A percentile compares a stretch with the other conserved stretches of the same genome.
Evolutionary conservation across 2,113 vertebrate genomes (phyloP).

Genomic region (Bubo blakistoni): DNA sequence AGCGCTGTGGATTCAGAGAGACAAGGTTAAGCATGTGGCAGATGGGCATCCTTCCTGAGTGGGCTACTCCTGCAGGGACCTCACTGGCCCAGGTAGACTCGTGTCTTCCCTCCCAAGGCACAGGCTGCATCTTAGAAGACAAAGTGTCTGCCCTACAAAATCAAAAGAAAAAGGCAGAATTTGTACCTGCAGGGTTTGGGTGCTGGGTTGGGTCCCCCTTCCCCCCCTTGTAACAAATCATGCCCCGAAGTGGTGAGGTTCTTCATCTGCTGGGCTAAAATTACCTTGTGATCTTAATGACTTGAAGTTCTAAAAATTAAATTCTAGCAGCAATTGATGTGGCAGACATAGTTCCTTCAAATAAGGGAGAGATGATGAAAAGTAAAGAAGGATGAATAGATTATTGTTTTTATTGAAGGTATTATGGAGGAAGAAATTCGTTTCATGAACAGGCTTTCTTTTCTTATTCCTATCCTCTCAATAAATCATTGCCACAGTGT

Average conservation of each 20-base stretch:
- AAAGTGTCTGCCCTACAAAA: background rate
- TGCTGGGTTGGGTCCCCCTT: background rate
- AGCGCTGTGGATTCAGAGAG: background rate
- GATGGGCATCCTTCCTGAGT: background rate
- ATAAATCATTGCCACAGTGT: background rate
- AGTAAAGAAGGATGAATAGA: conserved; percentile 27
- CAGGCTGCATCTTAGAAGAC: background rate
- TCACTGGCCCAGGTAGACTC: background rate
- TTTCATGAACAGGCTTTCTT: conserved; percentile 7
- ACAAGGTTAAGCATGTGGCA: background rate
- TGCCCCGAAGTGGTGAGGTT: background rate
- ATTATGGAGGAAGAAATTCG: background rate
- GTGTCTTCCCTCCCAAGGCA: background rate
- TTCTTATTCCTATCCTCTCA: background rate
- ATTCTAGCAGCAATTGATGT: conserved; percentile 32
- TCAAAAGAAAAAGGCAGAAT: background rate
- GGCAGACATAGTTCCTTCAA: conserved; percentile 21
- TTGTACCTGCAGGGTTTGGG: background rate
- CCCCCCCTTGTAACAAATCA: background rate
- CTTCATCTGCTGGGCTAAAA: background rate
- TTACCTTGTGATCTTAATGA: conserved; percentile 23
- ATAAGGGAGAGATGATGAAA: conserved; percentile 18
- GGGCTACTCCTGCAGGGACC: background rate
- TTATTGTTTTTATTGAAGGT: conserved; percentile 39
- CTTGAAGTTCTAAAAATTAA: conserved; percentile 11